Conservation (phyloP, 35 echinoderm and acorn worm species). For the Hemicentrotus pulcherrimus region DNA sequence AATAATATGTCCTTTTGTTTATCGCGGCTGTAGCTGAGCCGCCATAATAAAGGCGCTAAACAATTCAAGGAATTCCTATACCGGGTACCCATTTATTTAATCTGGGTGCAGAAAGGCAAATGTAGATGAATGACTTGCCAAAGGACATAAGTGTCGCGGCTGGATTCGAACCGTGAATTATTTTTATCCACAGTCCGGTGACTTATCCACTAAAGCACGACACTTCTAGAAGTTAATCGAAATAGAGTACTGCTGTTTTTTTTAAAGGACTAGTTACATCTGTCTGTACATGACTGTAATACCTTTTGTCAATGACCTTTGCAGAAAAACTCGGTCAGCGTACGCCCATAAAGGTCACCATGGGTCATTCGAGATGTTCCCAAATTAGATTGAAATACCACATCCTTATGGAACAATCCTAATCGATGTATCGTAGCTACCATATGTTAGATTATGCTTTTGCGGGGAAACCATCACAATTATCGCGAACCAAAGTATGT, state of each 20-base stretch:
- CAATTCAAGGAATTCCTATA: no score
- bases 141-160: no score
- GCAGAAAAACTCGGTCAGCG: not conserved
- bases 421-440: not conserved
- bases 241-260: not conserved
- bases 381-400: not conserved
- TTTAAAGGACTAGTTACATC: not conserved
- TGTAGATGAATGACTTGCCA: no score
- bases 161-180: no score
- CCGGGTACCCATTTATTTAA: no score
- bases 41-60: no score
- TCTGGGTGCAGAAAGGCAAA: no score
- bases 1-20: no score
- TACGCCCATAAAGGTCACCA: not conserved
- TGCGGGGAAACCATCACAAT: not conserved
- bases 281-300: no score
- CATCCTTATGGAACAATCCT: not conserved
- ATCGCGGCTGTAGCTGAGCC: no score
- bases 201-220: no score
- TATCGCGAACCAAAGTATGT: not conserved
- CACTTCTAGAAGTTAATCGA: not conserved
- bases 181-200: no score
- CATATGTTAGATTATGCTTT: not conserved
- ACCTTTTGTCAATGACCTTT: not conserved
- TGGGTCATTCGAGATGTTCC: not conserved